These are phyloP conservation scores for Cyprinodon diabolis DNA, from an alignment of 2,797 vertebrate genomes.

Conservation along the genomic window DNA sequence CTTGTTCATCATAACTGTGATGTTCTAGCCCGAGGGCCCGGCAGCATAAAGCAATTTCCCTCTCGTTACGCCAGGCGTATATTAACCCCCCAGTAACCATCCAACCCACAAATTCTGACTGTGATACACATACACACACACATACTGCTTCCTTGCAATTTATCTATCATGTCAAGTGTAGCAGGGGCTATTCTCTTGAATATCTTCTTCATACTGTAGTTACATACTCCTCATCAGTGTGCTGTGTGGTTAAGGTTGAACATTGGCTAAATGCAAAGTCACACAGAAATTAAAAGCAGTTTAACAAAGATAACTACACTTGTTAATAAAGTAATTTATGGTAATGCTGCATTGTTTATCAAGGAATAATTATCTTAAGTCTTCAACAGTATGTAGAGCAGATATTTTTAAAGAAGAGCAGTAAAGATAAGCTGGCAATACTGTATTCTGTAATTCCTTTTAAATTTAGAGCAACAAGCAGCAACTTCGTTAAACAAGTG, in stretches of 20 bases:
- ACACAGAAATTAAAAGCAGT: conserved; percentile 9
- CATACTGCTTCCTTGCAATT: conserved; percentile 55
- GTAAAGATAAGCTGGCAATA: not conserved
- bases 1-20: conserved; percentile 76
- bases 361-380: not conserved
- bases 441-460: not conserved
- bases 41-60: conserved; percentile 73
- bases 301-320: conserved; percentile 25
- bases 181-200: conserved; percentile 58
- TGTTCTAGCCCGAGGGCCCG: conserved; percentile 69
- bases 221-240: conserved; percentile 54
- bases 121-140: conserved; percentile 7
- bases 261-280: conserved; percentile 35
- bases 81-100: conserved; percentile 68
- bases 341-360: not conserved
- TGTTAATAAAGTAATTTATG: not conserved
- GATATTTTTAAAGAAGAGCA: not conserved
- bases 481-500: not conserved
- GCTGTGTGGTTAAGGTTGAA: conserved; percentile 41
- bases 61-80: conserved; percentile 70
- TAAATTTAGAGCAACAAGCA: conserved; percentile 6
- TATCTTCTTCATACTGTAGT: conserved; percentile 63
- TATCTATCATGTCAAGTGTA: conserved; percentile 66
- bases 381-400: not conserved
- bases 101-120: conserved; percentile 48